Conservation (phyloP, 92 coral and sea anemone genomes). For the Chrysogorgia sp. region DNA sequence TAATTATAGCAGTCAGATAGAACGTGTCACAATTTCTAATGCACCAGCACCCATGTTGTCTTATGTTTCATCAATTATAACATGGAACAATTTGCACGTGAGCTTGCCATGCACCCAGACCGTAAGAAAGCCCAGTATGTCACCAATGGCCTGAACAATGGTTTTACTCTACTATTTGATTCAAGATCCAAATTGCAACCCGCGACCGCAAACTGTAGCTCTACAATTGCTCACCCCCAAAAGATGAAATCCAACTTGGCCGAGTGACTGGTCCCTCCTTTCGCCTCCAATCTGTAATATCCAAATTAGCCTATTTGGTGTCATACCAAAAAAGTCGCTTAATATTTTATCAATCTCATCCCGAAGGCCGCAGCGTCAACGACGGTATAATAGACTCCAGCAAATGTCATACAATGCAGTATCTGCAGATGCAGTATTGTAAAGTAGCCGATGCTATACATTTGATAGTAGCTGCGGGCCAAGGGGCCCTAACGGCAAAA, state of each 20-base stretch:
- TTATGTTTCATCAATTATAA: constrained; percentile 9
- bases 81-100: constrained; percentile 12
- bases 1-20: no score
- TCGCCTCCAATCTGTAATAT: constrained; percentile 12
- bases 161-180: constrained; percentile 7
- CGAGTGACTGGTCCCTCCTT: constrained; percentile 28
- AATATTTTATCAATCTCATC: constrained; percentile 39
- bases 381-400: constrained; percentile 39
- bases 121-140: not conserved
- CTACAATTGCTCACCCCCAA: constrained; percentile 25
- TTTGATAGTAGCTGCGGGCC: constrained; percentile 4
- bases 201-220: constrained; percentile 11
- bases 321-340: constrained; percentile 14
- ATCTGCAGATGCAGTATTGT: no score
- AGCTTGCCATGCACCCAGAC: constrained; percentile 26
- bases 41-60: not conserved
- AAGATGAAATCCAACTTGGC: constrained; percentile 11
- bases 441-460: constrained; percentile 15
- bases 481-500: constrained; percentile 38
- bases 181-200: constrained; percentile 6
- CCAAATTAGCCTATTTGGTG: not conserved
- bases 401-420: not conserved
- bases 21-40: not conserved
- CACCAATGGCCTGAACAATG: constrained; percentile 13
- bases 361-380: constrained; percentile 37